phyloP scores from a whole-genome alignment of 2,888 invertebrate species.

The Beris chalybata region DNA sequence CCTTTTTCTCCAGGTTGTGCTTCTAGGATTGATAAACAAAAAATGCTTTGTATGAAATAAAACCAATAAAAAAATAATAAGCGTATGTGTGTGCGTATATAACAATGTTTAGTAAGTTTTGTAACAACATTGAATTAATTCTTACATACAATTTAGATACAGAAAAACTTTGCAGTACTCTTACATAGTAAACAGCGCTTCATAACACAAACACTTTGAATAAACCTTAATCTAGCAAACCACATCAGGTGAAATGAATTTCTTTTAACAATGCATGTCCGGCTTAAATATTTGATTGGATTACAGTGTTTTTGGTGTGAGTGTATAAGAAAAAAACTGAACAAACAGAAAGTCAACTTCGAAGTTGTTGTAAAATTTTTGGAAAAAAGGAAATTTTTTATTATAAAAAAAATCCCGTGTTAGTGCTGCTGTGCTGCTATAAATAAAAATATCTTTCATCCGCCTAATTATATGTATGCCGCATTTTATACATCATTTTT shows the following conservation, averaged over 20 bases:
- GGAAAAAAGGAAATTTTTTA: neutral
- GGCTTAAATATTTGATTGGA: slow-evolving; percentile 29
- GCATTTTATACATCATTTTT: too few species aligned
- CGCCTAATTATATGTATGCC: slow-evolving; percentile 1
- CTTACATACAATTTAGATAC: neutral
- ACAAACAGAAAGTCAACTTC: slow-evolving; percentile 7
- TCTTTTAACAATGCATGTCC: slow-evolving; percentile 28
- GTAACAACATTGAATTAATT: slow-evolving; percentile 13
- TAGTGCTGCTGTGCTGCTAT: slow-evolving; percentile 26
- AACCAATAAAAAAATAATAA: slow-evolving; percentile 12
- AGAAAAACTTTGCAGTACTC: slow-evolving; percentile 2
- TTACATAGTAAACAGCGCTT: slow-evolving; percentile 1
- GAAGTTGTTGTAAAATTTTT: slow-evolving; percentile 15
- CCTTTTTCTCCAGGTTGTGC: slow-evolving; percentile 29
- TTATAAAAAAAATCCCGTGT: slow-evolving; percentile 10
- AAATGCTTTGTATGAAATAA: slow-evolving; percentile 15
- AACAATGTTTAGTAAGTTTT: slow-evolving; percentile 23
- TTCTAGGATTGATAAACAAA: slow-evolving; percentile 22
- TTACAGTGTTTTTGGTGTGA: slow-evolving; percentile 24
- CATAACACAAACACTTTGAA: too few species aligned
- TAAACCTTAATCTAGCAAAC: too few species aligned
- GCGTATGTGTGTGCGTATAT: slow-evolving; percentile 23
- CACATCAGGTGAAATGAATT: slow-evolving; percentile 27
- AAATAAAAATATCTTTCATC: slow-evolving; percentile 16
- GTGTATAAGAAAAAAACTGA: slow-evolving; percentile 21